Conservation (phyloP, 2,888 invertebrate genomes). For the Cyclophora punctaria region DNA sequence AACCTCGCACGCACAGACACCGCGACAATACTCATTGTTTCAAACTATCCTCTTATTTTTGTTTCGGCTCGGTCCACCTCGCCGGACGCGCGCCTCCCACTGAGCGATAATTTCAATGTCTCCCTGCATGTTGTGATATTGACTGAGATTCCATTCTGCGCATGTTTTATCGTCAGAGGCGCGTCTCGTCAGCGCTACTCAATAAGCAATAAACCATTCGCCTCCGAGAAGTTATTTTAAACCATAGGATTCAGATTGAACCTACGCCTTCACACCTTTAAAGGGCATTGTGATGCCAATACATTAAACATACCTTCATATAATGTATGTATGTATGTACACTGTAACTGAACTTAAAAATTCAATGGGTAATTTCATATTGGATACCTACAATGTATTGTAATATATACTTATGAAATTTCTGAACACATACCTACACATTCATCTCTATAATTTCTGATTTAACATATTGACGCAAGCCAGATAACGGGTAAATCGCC, state of each 20-base stretch:
- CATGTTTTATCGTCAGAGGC: constrained; percentile 65
- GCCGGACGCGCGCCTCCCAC: constrained; percentile 58
- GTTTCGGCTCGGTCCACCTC: constrained; percentile 53
- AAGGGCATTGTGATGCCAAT: constrained; percentile 58
- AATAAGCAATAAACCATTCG: constrained; percentile 75
- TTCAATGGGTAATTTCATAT: not conserved
- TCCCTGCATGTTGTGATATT: constrained; percentile 67
- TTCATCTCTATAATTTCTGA: not conserved
- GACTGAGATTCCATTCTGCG: constrained; percentile 66
- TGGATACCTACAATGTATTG: not conserved
- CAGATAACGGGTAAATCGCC: constrained; percentile 31
- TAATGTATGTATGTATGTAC: constrained; percentile 5
- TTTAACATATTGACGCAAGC: constrained; percentile 17
- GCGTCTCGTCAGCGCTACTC: constrained; percentile 69
- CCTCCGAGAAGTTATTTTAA: constrained; percentile 70
- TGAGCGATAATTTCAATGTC: constrained; percentile 71
- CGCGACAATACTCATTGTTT: constrained; percentile 72
- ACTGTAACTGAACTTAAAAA: too few species aligned
- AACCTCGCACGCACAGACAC: constrained; percentile 33
- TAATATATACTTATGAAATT: not conserved
- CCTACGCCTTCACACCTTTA: constrained; percentile 71
- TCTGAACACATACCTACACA: not conserved
- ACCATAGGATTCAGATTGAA: constrained; percentile 55
- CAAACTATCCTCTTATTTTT: constrained; percentile 62
- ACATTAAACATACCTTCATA: constrained; percentile 28